These are phyloP conservation scores for Murina feae DNA, from an alignment of 2,113 vertebrate species.

Conservation along the genomic window DNA sequence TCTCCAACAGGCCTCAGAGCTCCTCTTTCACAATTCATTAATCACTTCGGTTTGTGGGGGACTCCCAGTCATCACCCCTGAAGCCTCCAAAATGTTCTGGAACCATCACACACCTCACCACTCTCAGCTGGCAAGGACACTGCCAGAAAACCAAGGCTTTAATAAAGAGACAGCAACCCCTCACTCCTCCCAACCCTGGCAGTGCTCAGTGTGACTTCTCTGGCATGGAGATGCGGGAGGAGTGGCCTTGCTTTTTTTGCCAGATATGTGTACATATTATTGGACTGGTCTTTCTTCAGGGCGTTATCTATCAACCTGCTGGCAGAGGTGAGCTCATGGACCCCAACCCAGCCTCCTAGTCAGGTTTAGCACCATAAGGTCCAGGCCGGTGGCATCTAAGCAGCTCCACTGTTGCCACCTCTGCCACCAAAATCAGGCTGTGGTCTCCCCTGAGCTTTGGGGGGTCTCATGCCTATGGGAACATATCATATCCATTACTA, in stretches of 20 bases:
- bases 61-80: background rate
- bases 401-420: background rate
- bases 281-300: background rate
- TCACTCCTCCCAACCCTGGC: background rate
- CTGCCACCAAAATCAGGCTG: background rate
- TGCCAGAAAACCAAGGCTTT: background rate
- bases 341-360: background rate
- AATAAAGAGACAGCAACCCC: conserved; percentile 62
- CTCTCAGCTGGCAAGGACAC: background rate
- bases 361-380: background rate
- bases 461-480: background rate
- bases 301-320: background rate
- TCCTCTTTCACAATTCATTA: background rate
- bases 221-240: background rate
- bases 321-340: background rate
- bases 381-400: background rate
- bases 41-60: background rate
- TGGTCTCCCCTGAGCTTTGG: background rate
- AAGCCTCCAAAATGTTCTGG: background rate
- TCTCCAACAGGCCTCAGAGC: background rate
- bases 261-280: background rate
- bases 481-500: background rate
- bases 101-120: background rate
- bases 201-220: background rate
- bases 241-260: no score